Percentiles rank a stretch among this genome's conserved stretches.
Conservation (phyloP, 2,888 invertebrate species). For the Mechanitis messenoides region DNA sequence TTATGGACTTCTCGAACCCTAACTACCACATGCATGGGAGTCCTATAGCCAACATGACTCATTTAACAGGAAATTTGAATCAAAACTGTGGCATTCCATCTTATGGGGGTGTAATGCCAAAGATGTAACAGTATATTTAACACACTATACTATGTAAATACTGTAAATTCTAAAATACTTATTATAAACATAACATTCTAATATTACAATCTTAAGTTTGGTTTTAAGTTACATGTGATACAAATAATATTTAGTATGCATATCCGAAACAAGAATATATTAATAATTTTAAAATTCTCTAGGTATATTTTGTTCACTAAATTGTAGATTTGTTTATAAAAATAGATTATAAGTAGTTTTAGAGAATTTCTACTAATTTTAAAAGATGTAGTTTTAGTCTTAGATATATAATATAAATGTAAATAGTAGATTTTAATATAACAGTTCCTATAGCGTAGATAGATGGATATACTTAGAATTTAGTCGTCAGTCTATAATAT, state of each 20-base stretch:
- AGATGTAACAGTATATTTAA: slow-evolving; percentile 44
- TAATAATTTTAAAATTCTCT: too few relatives aligned
- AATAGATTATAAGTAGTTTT: too few relatives aligned
- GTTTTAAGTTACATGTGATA: too few relatives aligned
- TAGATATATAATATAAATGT: slow-evolving; percentile 1
- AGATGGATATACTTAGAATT: slow-evolving; percentile 18
- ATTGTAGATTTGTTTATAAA: too few relatives aligned
- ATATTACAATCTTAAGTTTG: too few relatives aligned
- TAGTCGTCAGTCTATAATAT: neutral
- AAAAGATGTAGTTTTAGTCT: too few relatives aligned
- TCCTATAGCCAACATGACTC: slow-evolving; percentile 38
- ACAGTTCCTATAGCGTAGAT: slow-evolving; percentile 47
- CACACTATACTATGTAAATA: neutral
- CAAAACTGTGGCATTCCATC: slow-evolving; percentile 53
- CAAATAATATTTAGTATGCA: too few relatives aligned
- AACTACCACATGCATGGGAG: slow-evolving; percentile 46
- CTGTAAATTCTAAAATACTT: neutral
- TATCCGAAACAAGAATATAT: too few relatives aligned
- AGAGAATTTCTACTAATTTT: too few relatives aligned
- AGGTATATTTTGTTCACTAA: too few relatives aligned
- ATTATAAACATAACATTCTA: neutral
- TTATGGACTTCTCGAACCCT: slow-evolving; percentile 44
- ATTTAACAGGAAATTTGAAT: slow-evolving; percentile 36
- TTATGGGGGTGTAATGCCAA: slow-evolving; percentile 47
- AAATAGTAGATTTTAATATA: slow-evolving; percentile 26